A percentile compares a stretch with the other conserved stretches of the same genome.
Evolutionary conservation across 1,140 invertebrate genomes (phyloP).

Genomic region (Hylaeus anthracinus): DNA sequence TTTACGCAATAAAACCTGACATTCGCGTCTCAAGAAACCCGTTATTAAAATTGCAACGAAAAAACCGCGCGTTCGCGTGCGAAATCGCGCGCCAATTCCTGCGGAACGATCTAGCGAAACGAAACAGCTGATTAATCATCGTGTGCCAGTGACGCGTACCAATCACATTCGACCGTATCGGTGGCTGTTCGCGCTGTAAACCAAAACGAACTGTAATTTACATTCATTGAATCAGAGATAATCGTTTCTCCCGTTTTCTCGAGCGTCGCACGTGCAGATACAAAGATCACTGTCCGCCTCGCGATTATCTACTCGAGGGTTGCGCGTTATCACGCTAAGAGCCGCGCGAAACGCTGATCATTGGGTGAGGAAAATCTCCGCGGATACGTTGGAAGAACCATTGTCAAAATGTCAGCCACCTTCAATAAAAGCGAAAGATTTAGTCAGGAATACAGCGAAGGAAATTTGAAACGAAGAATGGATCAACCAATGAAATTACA

Average conservation of each 20-base stretch:
- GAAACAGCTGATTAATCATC: slow-evolving; percentile 29
- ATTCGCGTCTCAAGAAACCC: no score
- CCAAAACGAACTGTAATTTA: slow-evolving; percentile 39
- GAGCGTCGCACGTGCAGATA: slow-evolving; percentile 17
- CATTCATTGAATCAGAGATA: slow-evolving; percentile 43
- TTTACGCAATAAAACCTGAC: no score
- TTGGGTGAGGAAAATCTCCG: neutral
- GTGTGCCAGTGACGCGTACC: neutral
- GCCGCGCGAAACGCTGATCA: neutral
- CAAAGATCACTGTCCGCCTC: slow-evolving; percentile 29
- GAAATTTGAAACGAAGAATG: no score
- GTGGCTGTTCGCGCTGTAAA: slow-evolving; percentile 1
- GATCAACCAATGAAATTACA: no score
- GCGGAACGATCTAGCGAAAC: slow-evolving; percentile 8
- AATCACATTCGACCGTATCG: slow-evolving; percentile 4
- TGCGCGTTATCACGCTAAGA: neutral
- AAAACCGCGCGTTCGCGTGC: no score
- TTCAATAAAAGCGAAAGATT: no score
- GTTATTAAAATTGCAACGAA: no score
- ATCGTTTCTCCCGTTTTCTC: slow-evolving; percentile 15
- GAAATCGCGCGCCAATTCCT: neutral
- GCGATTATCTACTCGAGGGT: neutral
- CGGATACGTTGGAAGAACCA: neutral
- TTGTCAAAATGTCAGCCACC: no score
- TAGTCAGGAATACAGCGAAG: no score